These are phyloP conservation scores for Adoxophyes honmai DNA, from an alignment of 1,140 invertebrate genomes.

Conservation along the genomic window DNA sequence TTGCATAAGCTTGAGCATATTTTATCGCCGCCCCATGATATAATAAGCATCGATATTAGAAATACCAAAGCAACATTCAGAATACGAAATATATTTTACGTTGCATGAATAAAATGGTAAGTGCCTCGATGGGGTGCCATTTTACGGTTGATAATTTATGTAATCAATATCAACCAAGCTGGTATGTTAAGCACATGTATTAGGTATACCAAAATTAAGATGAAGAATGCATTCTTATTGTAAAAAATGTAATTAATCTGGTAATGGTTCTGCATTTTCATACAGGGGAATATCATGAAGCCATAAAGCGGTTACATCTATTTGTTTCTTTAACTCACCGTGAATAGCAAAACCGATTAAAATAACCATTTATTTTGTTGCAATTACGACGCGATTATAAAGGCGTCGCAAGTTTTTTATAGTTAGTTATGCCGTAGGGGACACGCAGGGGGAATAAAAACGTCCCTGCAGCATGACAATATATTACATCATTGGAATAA, in stretches of 20 bases:
- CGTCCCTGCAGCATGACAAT: constrained; percentile 6
- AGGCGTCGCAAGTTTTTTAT: constrained; percentile 50
- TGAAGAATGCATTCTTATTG: too few species aligned
- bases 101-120: neutral
- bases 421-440: constrained; percentile 9
- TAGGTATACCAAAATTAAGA: too few species aligned
- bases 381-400: constrained; percentile 48
- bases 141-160: neutral
- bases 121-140: neutral
- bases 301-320: neutral
- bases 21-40: too few species aligned
- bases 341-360: neutral
- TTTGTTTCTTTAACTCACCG: constrained; percentile 1
- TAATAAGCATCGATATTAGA: neutral
- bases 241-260: too few species aligned
- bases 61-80: neutral
- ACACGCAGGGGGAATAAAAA: neutral
- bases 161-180: neutral
- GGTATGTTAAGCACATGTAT: neutral
- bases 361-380: constrained; percentile 32
- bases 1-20: too few species aligned
- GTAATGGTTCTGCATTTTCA: too few species aligned
- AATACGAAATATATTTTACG: neutral
- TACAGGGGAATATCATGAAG: too few species aligned
- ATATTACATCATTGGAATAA: constrained; percentile 10